phyloP scores from a whole-genome alignment of 2,113 vertebrate genomes.

The Arizona elegans region DNA sequence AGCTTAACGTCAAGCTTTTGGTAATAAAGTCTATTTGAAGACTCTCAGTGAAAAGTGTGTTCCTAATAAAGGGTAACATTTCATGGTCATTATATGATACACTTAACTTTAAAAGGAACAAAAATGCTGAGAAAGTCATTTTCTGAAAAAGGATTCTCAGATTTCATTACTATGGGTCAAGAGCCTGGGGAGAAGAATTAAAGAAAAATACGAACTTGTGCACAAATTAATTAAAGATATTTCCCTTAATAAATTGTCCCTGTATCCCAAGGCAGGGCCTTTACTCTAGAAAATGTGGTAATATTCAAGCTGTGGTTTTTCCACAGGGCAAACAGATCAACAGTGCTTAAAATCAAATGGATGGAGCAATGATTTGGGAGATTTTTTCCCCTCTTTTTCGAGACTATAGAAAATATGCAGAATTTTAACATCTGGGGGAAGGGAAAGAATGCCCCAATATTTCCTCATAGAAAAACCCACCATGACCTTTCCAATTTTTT shows the following conservation, averaged over 20 bases:
- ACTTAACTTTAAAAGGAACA: conserved; percentile 75
- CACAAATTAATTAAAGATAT: conserved; percentile 79
- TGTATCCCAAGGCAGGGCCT: conserved; percentile 71
- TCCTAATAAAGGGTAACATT: conserved; percentile 77
- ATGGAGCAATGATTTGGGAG: conserved; percentile 30
- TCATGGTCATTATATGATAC: conserved; percentile 75
- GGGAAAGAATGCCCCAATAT: not conserved
- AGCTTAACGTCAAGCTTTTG: conserved; percentile 60
- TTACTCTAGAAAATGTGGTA: conserved; percentile 67
- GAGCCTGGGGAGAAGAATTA: conserved; percentile 75
- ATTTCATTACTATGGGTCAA: conserved; percentile 75
- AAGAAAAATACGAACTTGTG: conserved; percentile 75
- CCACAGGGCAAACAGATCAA: conserved; percentile 57
- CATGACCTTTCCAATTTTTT: conserved; percentile 39
- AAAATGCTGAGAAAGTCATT: conserved; percentile 75
- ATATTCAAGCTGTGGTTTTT: conserved; percentile 70
- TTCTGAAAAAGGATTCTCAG: conserved; percentile 71
- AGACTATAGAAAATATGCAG: conserved; percentile 43
- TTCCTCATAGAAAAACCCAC: conserved; percentile 23
- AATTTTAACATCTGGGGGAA: conserved; percentile 50
- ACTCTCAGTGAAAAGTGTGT: conserved; percentile 72
- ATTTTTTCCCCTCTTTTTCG: not conserved
- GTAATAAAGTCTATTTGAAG: conserved; percentile 68
- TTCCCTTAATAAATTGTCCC: conserved; percentile 77
- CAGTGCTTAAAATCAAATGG: conserved; percentile 66